A percentile compares a stretch with the other conserved stretches of the same genome.
These are phyloP conservation scores for Piliocolobus tephrosceles DNA, from an alignment of 2,113 vertebrate species.

Conservation along the genomic window DNA sequence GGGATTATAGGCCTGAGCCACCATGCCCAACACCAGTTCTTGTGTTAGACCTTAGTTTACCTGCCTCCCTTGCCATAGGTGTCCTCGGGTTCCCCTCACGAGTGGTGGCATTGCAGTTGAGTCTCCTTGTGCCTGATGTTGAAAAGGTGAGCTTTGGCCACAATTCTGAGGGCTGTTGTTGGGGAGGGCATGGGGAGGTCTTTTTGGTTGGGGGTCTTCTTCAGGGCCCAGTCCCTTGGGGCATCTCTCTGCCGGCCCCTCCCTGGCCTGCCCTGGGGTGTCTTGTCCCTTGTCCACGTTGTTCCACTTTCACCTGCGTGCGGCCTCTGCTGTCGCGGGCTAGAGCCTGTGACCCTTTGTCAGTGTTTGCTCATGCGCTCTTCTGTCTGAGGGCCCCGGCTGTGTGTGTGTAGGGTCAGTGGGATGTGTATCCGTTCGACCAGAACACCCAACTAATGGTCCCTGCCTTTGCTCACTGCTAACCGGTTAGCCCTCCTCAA, in stretches of 20 bases:
- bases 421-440: not conserved
- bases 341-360: accelerated
- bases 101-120: accelerated
- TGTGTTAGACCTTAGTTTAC: not conserved
- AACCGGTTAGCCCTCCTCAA: not conserved
- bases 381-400: not conserved
- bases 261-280: too few species aligned
- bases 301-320: not conserved
- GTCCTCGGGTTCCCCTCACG: not conserved
- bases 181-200: not conserved
- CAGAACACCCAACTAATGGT: not conserved
- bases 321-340: not conserved
- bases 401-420: not conserved
- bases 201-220: not conserved
- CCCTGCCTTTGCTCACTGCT: not conserved
- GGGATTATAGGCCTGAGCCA: too few species aligned
- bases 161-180: not conserved
- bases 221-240: not conserved
- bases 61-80: accelerated
- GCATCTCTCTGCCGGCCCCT: not conserved
- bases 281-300: not conserved
- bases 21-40: too few species aligned
- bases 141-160: not conserved
- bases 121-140: not conserved
- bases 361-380: not conserved